A percentile compares a stretch with the other conserved stretches of the same genome.
phyloP scores from a whole-genome alignment of 2,797 vertebrate species.

The Anguilla obscura region DNA sequence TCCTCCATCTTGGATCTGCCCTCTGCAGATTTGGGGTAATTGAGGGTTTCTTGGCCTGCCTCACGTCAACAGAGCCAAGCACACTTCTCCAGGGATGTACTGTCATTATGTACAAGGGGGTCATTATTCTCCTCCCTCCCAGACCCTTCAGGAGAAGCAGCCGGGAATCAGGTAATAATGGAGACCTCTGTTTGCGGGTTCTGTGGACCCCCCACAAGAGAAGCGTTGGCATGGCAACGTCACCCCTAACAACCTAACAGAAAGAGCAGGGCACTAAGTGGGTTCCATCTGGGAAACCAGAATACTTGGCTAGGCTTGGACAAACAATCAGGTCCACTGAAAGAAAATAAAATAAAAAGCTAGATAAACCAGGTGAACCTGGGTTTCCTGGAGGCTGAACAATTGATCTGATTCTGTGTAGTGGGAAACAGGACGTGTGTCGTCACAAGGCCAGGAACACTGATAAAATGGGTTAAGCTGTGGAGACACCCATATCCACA shows the following conservation, averaged over 20 bases:
- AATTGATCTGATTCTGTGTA: background rate
- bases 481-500: background rate
- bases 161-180: slow-evolving; percentile 6
- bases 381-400: background rate
- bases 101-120: slow-evolving; percentile 9
- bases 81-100: background rate
- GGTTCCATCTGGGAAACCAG: background rate
- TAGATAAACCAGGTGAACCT: background rate
- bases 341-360: background rate
- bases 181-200: background rate
- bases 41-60: slow-evolving; percentile 63
- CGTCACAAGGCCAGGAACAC: background rate
- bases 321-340: background rate
- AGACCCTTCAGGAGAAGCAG: slow-evolving; percentile 6
- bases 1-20: background rate
- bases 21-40: background rate
- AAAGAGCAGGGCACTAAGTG: background rate
- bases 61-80: background rate
- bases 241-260: background rate
- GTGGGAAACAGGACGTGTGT: background rate
- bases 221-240: background rate
- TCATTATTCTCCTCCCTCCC: background rate
- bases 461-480: background rate
- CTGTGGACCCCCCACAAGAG: background rate
- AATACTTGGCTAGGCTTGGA: background rate